phyloP scores from a whole-genome alignment of 1,140 invertebrate species.

The Lethrus apterus region DNA sequence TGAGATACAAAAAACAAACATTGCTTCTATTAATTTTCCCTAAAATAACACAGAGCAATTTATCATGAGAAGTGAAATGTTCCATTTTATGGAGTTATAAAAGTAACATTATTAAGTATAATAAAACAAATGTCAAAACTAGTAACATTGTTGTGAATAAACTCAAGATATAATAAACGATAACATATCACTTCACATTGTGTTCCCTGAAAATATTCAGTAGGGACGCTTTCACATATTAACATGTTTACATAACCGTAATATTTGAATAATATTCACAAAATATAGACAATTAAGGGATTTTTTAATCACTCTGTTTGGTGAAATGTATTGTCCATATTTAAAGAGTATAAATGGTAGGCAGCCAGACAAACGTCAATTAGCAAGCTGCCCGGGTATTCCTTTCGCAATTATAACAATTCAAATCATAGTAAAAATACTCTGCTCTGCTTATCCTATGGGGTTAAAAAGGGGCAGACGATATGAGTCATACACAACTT shows the following conservation, averaged over 20 bases:
- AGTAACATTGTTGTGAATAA: too few relatives aligned
- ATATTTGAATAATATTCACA: constrained; percentile 11
- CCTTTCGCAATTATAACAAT: constrained; percentile 11
- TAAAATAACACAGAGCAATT: constrained; percentile 39
- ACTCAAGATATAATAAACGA: constrained; percentile 9
- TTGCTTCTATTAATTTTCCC: constrained; percentile 36
- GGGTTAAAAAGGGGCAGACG: constrained; percentile 18
- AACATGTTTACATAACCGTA: constrained; percentile 10
- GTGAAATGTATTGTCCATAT: constrained; percentile 20
- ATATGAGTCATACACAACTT: constrained; percentile 15
- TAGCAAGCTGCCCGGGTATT: constrained; percentile 2
- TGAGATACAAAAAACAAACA: constrained; percentile 41
- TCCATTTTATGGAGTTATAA: constrained; percentile 29
- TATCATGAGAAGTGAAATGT: constrained; percentile 31
- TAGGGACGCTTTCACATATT: constrained; percentile 6
- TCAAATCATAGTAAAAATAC: constrained; percentile 27
- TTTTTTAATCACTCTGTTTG: constrained; percentile 13
- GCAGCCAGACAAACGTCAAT: constrained; percentile 2
- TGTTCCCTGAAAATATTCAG: constrained; percentile 2
- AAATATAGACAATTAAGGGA: constrained; percentile 15
- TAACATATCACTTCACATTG: constrained; percentile 14
- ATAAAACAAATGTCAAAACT: too few relatives aligned
- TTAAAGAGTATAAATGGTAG: constrained; percentile 13
- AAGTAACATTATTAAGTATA: constrained; percentile 16
- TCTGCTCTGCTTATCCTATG: constrained; percentile 38